Conservation (phyloP, 2,888 invertebrate species). For the Microchrysa polita region DNA sequence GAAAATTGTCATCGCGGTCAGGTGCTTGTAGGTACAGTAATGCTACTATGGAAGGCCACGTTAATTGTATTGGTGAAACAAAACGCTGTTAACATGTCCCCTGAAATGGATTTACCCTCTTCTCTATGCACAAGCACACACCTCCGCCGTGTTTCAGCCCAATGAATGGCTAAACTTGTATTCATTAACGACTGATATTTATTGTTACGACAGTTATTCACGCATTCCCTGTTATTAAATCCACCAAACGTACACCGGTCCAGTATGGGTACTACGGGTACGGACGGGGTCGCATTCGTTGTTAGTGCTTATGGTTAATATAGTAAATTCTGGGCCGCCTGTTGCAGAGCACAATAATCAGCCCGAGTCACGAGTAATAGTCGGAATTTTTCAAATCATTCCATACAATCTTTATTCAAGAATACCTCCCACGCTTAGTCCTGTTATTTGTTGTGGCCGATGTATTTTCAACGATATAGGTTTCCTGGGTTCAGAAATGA, state of each 20-base stretch:
- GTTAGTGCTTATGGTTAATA: neutral
- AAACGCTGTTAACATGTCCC: neutral
- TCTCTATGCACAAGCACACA: neutral
- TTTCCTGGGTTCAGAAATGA: neutral
- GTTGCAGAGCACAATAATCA: neutral
- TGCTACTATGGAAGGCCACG: neutral
- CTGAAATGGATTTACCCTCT: neutral
- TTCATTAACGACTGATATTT: conserved; percentile 22
- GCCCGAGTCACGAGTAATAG: neutral
- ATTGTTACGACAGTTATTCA: conserved; percentile 41
- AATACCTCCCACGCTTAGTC: neutral
- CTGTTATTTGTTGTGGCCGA: neutral
- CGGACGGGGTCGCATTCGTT: neutral
- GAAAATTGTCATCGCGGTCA: neutral
- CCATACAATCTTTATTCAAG: neutral
- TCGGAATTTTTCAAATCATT: neutral
- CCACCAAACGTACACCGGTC: conserved; percentile 14
- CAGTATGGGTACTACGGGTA: too few relatives aligned
- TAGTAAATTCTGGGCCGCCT: neutral
- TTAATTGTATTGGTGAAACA: neutral
- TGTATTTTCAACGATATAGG: neutral
- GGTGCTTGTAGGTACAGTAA: neutral
- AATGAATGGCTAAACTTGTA: conserved; percentile 8
- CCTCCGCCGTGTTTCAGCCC: too few relatives aligned
- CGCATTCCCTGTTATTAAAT: conserved; percentile 40